A percentile compares a stretch with the other conserved stretches of the same genome.
Evolutionary conservation across 2,113 vertebrate species (phyloP).

Genomic region (Ursus arctos): DNA sequence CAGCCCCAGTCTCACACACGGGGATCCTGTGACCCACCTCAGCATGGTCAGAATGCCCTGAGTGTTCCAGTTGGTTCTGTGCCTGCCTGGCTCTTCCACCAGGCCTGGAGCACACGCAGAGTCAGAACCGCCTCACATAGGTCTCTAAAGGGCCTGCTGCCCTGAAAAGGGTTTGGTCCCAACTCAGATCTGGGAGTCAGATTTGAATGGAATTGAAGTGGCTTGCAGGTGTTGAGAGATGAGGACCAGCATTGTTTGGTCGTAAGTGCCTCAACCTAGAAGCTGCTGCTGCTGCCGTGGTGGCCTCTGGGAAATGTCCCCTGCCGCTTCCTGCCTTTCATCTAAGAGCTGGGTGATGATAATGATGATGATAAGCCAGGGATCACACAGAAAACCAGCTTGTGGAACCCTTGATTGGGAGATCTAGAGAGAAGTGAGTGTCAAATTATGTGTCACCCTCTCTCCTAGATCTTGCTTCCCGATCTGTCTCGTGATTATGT

Average conservation of each 20-base stretch:
- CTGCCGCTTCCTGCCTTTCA: conserved; percentile 51
- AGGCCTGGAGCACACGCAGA: neutral
- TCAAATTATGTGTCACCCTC: neutral
- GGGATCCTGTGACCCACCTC: neutral
- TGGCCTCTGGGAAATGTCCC: conserved; percentile 28
- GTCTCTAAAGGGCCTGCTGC: neutral
- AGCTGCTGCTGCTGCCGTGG: neutral
- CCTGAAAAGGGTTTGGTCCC: neutral
- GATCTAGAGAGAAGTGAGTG: neutral
- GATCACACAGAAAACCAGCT: neutral
- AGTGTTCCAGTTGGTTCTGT: neutral
- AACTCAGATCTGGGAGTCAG: neutral
- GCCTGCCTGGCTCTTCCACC: neutral
- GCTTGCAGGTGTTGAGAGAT: neutral
- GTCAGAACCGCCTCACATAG: neutral
- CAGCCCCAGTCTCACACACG: neutral
- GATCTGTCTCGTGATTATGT: conserved; percentile 8
- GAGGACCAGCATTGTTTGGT: neutral
- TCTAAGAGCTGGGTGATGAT: neutral
- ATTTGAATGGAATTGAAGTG: neutral
- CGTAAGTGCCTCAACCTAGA: neutral
- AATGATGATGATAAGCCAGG: neutral
- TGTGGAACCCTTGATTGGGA: neutral
- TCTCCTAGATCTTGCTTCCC: neutral
- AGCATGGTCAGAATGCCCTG: neutral